These are phyloP conservation scores for Caenorhabditis becei DNA, from an alignment of 2,888 invertebrate species.

Conservation along the genomic window DNA sequence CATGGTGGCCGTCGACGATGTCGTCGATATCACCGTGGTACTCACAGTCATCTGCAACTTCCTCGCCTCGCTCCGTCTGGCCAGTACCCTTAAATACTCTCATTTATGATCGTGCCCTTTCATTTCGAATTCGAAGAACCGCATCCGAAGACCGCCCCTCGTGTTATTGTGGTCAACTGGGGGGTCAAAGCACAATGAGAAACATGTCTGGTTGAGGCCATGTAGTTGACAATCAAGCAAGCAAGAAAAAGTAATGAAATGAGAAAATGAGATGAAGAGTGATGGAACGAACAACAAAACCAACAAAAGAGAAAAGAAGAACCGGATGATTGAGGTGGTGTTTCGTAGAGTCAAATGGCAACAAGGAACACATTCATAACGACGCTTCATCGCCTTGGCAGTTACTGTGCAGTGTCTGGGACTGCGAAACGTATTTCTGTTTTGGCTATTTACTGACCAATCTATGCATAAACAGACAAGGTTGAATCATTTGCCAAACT, in stretches of 20 bases:
- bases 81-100: conserved; percentile 56
- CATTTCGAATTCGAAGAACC: conserved; percentile 1
- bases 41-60: conserved; percentile 7
- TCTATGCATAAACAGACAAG: too few relatives aligned
- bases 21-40: conserved; percentile 29
- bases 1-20: conserved; percentile 27
- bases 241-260: conserved; percentile 11
- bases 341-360: too few relatives aligned
- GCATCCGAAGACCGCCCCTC: not conserved
- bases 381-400: too few relatives aligned
- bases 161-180: conserved; percentile 40
- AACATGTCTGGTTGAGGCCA: conserved; percentile 13
- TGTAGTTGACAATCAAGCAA: conserved; percentile 15
- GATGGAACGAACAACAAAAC: not conserved
- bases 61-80: conserved; percentile 14
- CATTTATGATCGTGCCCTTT: conserved; percentile 29
- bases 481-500: too few relatives aligned
- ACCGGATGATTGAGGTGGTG: conserved; percentile 1
- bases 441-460: too few relatives aligned
- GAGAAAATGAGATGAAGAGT: conserved; percentile 23
- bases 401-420: too few relatives aligned
- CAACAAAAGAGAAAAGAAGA: conserved; percentile 14
- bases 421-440: too few relatives aligned
- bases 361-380: too few relatives aligned
- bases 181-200: conserved; percentile 32